Conservation (phyloP, 2,797 vertebrate genomes). For the Pseudochaenichthys georgianus region DNA sequence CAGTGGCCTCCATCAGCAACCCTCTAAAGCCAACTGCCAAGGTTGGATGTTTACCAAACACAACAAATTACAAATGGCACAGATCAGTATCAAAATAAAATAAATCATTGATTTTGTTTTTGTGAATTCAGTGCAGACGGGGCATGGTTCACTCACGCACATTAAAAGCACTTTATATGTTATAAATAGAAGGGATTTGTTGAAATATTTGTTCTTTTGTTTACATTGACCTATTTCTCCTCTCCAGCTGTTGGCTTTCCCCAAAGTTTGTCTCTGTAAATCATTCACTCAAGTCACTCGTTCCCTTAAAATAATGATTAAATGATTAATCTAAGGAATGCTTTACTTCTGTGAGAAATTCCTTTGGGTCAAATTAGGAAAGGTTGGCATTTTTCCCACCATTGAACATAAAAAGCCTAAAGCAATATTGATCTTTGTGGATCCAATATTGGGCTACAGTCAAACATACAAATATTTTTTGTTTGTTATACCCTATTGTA, state of each 20-base stretch:
- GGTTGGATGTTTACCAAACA: slow-evolving; percentile 69
- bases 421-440: slow-evolving; percentile 12
- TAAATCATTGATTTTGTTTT: slow-evolving; percentile 34
- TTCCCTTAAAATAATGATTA: neutral
- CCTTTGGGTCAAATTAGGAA: slow-evolving; percentile 12
- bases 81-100: slow-evolving; percentile 47
- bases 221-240: slow-evolving; percentile 36
- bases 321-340: slow-evolving; percentile 29
- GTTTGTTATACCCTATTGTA: neutral
- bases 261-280: slow-evolving; percentile 55
- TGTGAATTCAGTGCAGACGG: neutral
- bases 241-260: slow-evolving; percentile 25
- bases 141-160: neutral
- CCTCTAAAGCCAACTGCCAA: slow-evolving; percentile 63
- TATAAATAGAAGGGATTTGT: neutral
- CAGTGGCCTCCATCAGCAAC: slow-evolving; percentile 37
- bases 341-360: slow-evolving; percentile 12
- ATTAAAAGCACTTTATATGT: neutral
- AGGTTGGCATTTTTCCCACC: neutral
- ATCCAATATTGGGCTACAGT: neutral
- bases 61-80: slow-evolving; percentile 69
- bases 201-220: slow-evolving; percentile 44
- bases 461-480: neutral
- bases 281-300: slow-evolving; percentile 60
- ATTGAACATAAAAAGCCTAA: neutral